These are phyloP conservation scores for Gari tellinella DNA, from an alignment of 2,888 invertebrate species.

Conservation along the genomic window DNA sequence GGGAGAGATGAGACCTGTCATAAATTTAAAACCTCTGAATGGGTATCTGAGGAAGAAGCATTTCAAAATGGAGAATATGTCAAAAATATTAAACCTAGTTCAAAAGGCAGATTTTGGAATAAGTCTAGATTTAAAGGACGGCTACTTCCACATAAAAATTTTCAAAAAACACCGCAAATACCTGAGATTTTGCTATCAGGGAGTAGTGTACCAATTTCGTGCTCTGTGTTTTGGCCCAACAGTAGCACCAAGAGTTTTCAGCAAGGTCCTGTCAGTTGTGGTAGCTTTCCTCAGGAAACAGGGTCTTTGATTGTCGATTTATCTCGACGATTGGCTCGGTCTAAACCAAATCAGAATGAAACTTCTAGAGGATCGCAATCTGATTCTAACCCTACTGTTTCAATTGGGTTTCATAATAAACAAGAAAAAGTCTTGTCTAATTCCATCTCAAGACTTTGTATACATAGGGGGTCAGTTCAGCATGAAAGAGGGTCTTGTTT, in stretches of 20 bases:
- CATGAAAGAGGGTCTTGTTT: slow-evolving; percentile 31
- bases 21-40: slow-evolving; percentile 48
- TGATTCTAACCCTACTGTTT: too few species aligned
- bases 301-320: slow-evolving; percentile 3
- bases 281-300: slow-evolving; percentile 27
- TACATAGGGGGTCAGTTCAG: slow-evolving; percentile 29
- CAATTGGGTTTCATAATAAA: slow-evolving; percentile 53
- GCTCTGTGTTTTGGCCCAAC: slow-evolving; percentile 44
- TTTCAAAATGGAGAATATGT: slow-evolving; percentile 49
- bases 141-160: slow-evolving; percentile 40
- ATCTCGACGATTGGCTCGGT: slow-evolving; percentile 46
- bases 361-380: background rate
- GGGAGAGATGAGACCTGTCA: slow-evolving; percentile 29
- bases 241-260: slow-evolving; percentile 29
- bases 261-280: slow-evolving; percentile 32
- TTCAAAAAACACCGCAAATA: slow-evolving; percentile 33
- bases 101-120: slow-evolving; percentile 43
- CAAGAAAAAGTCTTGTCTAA: slow-evolving; percentile 35
- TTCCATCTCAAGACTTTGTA: slow-evolving; percentile 28
- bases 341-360: slow-evolving; percentile 21
- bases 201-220: slow-evolving; percentile 32
- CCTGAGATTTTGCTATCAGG: slow-evolving; percentile 40
- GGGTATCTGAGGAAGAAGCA: slow-evolving; percentile 35
- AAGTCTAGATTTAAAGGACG: slow-evolving; percentile 45
- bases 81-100: slow-evolving; percentile 38